Base-by-base conservation (phyloP, 2,888 invertebrate species). In the Holacanthella duospinosa region DNA sequence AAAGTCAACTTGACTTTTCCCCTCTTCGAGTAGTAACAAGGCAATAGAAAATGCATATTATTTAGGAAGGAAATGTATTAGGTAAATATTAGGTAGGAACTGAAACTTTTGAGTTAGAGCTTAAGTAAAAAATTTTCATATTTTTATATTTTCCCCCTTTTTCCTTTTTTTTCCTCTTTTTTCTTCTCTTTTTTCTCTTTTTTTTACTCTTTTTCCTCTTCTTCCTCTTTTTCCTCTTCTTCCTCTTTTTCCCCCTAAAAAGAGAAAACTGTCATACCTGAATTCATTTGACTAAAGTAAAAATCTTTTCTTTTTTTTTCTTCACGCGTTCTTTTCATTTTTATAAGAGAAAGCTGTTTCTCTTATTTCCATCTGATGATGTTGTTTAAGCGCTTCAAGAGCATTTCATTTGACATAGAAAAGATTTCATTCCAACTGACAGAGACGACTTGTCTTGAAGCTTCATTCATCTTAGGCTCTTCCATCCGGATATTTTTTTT, bases 361-460 rank as follows among this genome's bases (percentile, higher is more conserved):
- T 48, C 36, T 6, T 48, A 48, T 48, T 48, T 48, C 48, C n/a
- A 16, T 48, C 48, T 48, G 48, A 48, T 48, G 48, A 48, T 48
- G 48, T 48, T 21, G 48, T 48, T 48, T 48, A 48, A 48, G 48
- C 21, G 6, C 48, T 48, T 21, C 16, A 21, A 48, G 6, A 21
- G 29, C 29, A 29, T 57, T 27, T 29, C 29, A 29, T 29, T 57
- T 57, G 57, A 57, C 57, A 57, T 29, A 29, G 57, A 29, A 57
- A 57, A 29, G 57, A 57, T 57, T 29, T 57, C 57, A 57, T 55
- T 29, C 21, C 29, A 57, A 28, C 29, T 57, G 55, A 55, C 26
- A 27, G 9, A 55, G 55, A 55, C 6, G 55, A 55, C 55, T 55
- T 55, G 55, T 55, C 55, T 55, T 6, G 21, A 21, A 36, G 4